Evolutionary conservation across 2,888 invertebrate species (phyloP).

Genomic region (Agrotis exclamationis): DNA sequence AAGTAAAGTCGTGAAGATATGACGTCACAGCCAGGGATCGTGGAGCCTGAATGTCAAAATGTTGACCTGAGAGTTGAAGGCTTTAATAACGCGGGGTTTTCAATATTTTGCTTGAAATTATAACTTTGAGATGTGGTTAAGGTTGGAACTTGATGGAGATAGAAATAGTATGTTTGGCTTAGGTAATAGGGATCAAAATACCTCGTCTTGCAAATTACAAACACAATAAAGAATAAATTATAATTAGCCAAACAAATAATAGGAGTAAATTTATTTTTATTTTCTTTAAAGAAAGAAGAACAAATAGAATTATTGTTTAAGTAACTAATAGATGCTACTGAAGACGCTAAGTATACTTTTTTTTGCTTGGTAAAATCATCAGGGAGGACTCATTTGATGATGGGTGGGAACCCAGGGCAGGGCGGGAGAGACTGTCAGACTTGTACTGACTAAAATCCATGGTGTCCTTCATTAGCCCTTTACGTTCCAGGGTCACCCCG

Average conservation of each 20-base stretch:
- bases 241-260: not conserved
- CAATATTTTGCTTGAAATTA: conserved; percentile 29
- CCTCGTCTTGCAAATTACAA: no score
- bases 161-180: not conserved
- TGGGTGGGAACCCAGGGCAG: no score
- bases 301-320: not conserved
- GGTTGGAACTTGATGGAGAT: no score
- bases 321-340: not conserved
- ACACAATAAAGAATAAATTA: not conserved
- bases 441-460: no score
- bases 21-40: conserved; percentile 41
- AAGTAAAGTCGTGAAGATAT: conserved; percentile 39
- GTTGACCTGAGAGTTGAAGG: conserved; percentile 32
- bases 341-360: not conserved
- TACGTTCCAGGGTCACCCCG: no score
- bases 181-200: no score
- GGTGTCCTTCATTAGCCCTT: no score
- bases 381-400: no score
- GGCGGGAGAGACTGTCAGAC: no score
- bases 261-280: no score
- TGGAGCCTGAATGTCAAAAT: conserved; percentile 34
- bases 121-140: not conserved
- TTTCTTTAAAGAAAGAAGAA: no score
- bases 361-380: no score
- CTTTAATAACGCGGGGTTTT: conserved; percentile 17